Base-by-base conservation (phyloP, 1,140 invertebrate species). In the Hormaphis cornu region DNA sequence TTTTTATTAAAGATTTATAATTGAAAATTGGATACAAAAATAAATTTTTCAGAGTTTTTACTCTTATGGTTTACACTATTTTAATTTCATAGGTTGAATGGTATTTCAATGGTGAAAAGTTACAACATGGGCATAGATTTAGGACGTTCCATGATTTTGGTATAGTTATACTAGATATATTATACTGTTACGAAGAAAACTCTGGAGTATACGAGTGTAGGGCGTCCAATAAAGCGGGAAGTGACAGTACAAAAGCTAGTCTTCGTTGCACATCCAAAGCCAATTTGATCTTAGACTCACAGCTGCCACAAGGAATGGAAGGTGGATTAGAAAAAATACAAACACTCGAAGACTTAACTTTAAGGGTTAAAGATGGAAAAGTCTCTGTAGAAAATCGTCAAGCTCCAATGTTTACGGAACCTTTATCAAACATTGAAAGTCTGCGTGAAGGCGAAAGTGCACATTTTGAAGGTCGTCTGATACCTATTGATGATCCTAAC, bases 101-200 rank as follows among this genome's bases (percentile, higher is more conserved):
- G 93, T 94, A 89, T 75, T 94, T 91, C 75, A 93, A 97, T 78
- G 93, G 92, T 59, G 90, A 93, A 78, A 93, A 93, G 77, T 80
- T 96, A 72, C 89, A 90, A 1, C 88, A 90, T 77, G 94, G 94
- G 26, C 93, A 97, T 80, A 87, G 94, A 70, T 97, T 94, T 77
- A 86, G 93, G 73, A 96, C 93, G 52, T 94, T 95, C 87, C 93
- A 97, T 77, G 95, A 98, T 77, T 97, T 98, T 80, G 94, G 89
- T 71, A 94, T 96, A 76, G 95, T 97, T 33, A 94, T 96, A 74
- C 82, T 98, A 70, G 95, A 97, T 75, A 95, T 98, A 71, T 80
- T 97, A 1, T 98, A 97, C 77, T 96, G 93, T 74, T 97, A 97
- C 76, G 92, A 93, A 79, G 94, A 98, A 81, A 97, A 98, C 78